Evolutionary conservation across 2,113 vertebrate genomes (phyloP), one percentile per base, ranked within the genome.

Genomic region (Gambusia holbrooki): DNA sequence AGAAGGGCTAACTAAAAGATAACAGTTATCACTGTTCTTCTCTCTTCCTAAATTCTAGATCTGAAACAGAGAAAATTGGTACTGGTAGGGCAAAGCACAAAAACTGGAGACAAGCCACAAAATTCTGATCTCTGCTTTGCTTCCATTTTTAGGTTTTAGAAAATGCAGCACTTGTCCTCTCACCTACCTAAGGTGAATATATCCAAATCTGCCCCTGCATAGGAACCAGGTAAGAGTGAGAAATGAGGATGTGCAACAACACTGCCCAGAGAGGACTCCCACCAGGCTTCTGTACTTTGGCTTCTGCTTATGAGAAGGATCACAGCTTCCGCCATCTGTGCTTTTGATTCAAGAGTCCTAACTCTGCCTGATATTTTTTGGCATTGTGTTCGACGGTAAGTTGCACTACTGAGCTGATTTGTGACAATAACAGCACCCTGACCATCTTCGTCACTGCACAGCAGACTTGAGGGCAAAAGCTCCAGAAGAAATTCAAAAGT

Each of bases 101-200:
- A 25, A 58, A 58, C 22, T 58, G 25, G 51, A n/a, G 10, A 25
- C 22, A 22, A 25, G 51, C 51, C 51, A 58, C 22, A 25, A 58
- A 5, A n/a, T 58, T 58, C 51, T 58, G 51, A 71, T 83, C 84
- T 76, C 35, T 62, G 8, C 68, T 70, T 61, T 77, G 58, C 17
- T 30, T 79, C 89, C 90, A 90, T 91, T 90, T 91, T 84, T 89
- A 89, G 70, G 12, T 40, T 71, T 74, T 35, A 73, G 62, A 79
- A 77, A 79, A 85, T 60, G 72, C 89, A 78, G 69, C 76, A 80
- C 80, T 84, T 87, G 68, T 86, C 71, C 76, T 42, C 75, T 77
- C 61, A 61, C 80, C n/a, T 69, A 67, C 69, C 67, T 69, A 70
- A 81, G 25, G 27, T 84, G 29, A 71, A 71, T 48, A 85, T 80